Base-by-base conservation (phyloP, 1,140 invertebrate genomes). In the Calliopsis andreniformis region DNA sequence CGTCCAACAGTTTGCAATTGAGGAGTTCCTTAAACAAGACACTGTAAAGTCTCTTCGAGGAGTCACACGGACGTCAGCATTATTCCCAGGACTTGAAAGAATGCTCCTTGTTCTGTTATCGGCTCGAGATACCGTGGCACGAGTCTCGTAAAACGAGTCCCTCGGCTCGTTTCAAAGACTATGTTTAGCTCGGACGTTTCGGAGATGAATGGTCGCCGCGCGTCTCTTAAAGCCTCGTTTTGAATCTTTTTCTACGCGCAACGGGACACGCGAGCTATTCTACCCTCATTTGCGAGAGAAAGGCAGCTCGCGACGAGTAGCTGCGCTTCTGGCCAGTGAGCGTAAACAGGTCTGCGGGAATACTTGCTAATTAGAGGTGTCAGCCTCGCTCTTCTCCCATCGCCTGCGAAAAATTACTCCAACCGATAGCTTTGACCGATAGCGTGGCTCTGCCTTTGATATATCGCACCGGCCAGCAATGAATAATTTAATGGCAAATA, bases 111-210 rank as follows among this genome's bases (percentile, higher is more conserved):
- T 78, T 69, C 78, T 63, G 70, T 83, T 88, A 87, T 87, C 85
- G 76, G 79, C 32, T 35, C 77, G 58, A 62, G 68, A 78, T 78
- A 77, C 71, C 62, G 58, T 12, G 16, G 73, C 47, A 49, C 18
- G 43, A 53, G 42, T n/a, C 53, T 75, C 64, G 70, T 83, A 79
- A 84, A 79, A 79, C 66, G 45, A 61, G 62, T 77, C 76, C 76
- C 82, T 53, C 49, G 58, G 28, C 72, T 77, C 68, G 77, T 69
- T 58, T 67, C 51, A 63, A 61, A 64, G 79, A 83, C 88, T 89
- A 89, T 88, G 86, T 89, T 89, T 89, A 89, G 88, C 86, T 66
- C 75, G 70, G 53, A 83, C 84, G 78, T 88, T 88, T 87, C 82
- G 49, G 87, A 89, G 88, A 89, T 89, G 88, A 89, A 88, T 89